Evolutionary conservation across 2,888 invertebrate species (phyloP), one percentile per base, ranked within the genome.

Genomic region (Clivina fossor): DNA sequence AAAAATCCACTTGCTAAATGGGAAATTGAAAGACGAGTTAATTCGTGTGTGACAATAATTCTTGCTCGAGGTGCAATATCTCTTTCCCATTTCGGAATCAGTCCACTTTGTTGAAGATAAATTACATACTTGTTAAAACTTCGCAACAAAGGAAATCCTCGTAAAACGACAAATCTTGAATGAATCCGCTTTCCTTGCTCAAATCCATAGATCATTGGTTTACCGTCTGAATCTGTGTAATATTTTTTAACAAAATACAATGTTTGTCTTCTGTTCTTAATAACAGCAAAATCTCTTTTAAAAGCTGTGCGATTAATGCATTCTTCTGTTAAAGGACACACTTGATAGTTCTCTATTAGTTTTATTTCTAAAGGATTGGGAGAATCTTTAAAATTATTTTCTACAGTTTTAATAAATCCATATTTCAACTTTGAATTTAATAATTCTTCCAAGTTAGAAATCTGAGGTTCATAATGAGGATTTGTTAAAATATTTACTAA

Each of bases 271-370:
- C 9, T 47, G 13, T 13, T 35, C 20, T 47, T 47, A 2, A 35
- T 1, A 20, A 47, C 35, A 8, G 35, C 47, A 4, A 35, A 35
- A 33, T 47, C 47, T 20, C 47, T 9, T 47, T 47, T 5, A 35
- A 35, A 47, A 11, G 47, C 35, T 13, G 47, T 47, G 15, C 47
- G 19, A 22, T 47, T 47, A 2, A 47, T 2, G n/a, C 47, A 47
- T 22, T 33, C 47, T 22, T 20, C 35, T 13, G 20, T 3, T 16
- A 33, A 19, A 24, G 33, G n/a, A 16, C 47, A 35, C 4, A 5
- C 9, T n/a, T 11, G 3, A 22, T 33, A 19, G 2, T 20, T 47
- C 1, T 13, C 35, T 13, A 47, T 33, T 19, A 47, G 19, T 7
- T n/a, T 9, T 22, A 13, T 20, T 3, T 22, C 7, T 9, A 22